Evolutionary conservation across 2,113 vertebrate genomes (phyloP).

Genomic region (Rhynchopsitta pachyrhyncha): DNA sequence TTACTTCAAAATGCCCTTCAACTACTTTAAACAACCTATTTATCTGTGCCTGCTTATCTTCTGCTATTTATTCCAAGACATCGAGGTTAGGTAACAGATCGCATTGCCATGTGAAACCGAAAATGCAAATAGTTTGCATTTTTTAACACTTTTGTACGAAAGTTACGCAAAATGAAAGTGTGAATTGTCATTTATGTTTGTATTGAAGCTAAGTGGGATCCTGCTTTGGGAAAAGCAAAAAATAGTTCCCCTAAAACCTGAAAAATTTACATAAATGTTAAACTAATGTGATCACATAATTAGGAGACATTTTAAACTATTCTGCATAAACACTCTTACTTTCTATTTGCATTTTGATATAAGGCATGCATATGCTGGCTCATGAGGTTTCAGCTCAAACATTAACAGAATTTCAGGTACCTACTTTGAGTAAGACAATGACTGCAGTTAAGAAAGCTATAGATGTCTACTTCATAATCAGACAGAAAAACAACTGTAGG

Average conservation of each 20-base stretch:
- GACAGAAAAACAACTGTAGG: neutral
- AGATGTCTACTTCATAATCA: neutral
- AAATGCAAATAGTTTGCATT: slow-evolving; percentile 21
- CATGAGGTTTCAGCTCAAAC: neutral
- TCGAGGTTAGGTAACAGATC: neutral
- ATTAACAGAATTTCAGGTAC: neutral
- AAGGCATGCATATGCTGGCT: neutral
- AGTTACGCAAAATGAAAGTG: neutral
- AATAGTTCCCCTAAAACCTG: neutral
- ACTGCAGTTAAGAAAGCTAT: neutral
- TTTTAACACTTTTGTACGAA: neutral
- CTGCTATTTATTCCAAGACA: neutral
- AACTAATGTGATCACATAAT: neutral
- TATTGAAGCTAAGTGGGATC: neutral
- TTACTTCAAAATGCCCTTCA: neutral
- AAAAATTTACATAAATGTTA: neutral
- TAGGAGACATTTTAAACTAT: neutral
- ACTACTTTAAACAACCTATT: neutral
- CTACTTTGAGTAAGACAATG: neutral
- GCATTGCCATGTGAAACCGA: neutral
- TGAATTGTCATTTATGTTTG: neutral
- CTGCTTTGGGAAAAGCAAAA: neutral
- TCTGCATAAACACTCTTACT: neutral
- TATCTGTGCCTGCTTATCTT: neutral
- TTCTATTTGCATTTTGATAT: neutral